These are phyloP conservation scores for Adoxophyes honmai DNA, from an alignment of 1,140 invertebrate species.

Conservation along the genomic window DNA sequence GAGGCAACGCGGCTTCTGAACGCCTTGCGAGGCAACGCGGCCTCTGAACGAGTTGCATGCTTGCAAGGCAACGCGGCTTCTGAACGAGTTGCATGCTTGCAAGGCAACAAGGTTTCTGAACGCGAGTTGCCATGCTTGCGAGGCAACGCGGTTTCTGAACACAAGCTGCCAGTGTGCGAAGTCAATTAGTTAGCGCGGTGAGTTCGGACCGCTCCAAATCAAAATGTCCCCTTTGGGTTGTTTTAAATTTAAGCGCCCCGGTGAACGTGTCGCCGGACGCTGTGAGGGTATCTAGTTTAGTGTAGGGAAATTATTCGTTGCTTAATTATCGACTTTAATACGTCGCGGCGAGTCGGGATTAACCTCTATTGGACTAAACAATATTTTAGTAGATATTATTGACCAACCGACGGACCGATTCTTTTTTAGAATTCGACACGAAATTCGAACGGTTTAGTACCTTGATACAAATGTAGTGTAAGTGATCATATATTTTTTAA, in stretches of 20 bases:
- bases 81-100: too few species aligned
- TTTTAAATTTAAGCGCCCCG: not conserved
- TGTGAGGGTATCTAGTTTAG: constrained; percentile 11
- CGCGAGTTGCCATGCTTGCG: too few species aligned
- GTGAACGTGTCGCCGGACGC: not conserved
- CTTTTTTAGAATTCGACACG: not conserved
- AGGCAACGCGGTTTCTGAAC: not conserved
- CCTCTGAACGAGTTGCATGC: too few species aligned
- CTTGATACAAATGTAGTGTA: constrained; percentile 6
- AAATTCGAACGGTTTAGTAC: constrained; percentile 5
- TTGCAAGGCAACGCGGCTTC: not conserved
- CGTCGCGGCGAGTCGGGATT: not conserved
- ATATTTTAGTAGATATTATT: constrained; percentile 6
- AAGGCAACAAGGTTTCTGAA: too few species aligned
- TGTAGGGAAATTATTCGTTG: constrained; percentile 11
- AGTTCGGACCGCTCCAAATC: too few species aligned
- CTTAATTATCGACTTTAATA: not conserved
- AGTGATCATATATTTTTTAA: constrained; percentile 1
- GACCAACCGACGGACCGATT: not conserved
- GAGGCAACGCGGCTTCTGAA: too few species aligned
- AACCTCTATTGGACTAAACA: constrained; percentile 1
- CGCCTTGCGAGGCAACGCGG: too few species aligned
- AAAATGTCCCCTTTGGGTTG: not conserved
- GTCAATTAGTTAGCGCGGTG: too few species aligned
- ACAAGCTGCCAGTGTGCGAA: too few species aligned